Evolutionary conservation across 1,140 invertebrate species (phyloP), one percentile per base, ranked within the genome.

Genomic region (Bombyx mandarina): DNA sequence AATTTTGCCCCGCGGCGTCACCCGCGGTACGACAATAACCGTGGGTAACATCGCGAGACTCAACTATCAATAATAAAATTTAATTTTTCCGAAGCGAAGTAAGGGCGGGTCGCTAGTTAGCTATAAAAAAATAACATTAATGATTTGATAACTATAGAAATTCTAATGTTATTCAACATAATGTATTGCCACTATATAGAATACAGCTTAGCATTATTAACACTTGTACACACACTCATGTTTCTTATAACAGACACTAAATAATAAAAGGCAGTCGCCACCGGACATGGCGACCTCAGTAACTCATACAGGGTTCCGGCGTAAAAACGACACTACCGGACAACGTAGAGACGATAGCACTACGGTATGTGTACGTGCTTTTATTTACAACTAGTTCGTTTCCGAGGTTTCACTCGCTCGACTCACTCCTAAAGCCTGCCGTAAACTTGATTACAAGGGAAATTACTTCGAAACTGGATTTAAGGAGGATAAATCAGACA

Each of bases 281-380:
- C 67, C 72, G 73, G 76, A 75, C 53, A 51, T 60, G 56, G n/a
- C 58, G 66, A 61, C 58, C 71, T 63, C 73, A 58, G 75, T 79
- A 76, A 79, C 76, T 76, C 76, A 79, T 79, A 79, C 67, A 65
- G 49, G 58, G 58, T 75, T 79, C 76, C 73, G 76, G 67, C 64
- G 67, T 63, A 73, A 76, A 75, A 75, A 77, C 73, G 71, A 57
- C 62, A 62, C 48, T 48, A 60, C 62, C 70, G 69, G 73, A 73
- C 69, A 65, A 57, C 58, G 12, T 18, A 18, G 57, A 54, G 48
- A 49, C 63, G 71, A 76, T 74, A 76, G 57, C 65, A 57, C 57
- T 44, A 56, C 52, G 58, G 58, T 62, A 61, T 64, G 55, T 65
- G 61, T 69, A 64, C 61, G 45, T 54, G 45, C 45, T 61, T 62